Conservation (phyloP, 2,888 invertebrate species). For the Macrophya alboannulata region DNA sequence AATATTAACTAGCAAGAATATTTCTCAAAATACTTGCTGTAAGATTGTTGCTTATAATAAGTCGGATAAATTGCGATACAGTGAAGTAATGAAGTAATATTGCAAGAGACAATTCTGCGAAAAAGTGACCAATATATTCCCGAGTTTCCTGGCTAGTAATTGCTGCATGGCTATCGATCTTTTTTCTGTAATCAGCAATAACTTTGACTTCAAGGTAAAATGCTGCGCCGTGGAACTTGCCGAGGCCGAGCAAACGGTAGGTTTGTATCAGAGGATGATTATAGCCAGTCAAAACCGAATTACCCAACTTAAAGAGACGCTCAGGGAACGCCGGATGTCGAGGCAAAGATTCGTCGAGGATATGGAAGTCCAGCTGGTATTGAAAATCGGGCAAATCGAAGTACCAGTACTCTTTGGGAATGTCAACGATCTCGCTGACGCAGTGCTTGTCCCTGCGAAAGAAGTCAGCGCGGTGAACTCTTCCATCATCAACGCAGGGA, state of each 20-base stretch:
- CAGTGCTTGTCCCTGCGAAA: slow-evolving; percentile 65
- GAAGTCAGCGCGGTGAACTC: slow-evolving; percentile 65
- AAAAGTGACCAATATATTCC: slow-evolving; percentile 10
- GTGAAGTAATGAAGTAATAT: not conserved
- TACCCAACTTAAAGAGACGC: slow-evolving; percentile 60
- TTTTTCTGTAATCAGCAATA: not conserved
- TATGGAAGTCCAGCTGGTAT: slow-evolving; percentile 66
- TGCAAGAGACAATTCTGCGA: slow-evolving; percentile 1
- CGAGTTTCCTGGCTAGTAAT: not conserved
- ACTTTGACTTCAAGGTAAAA: slow-evolving; percentile 76
- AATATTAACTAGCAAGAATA: not conserved
- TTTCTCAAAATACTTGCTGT: not conserved
- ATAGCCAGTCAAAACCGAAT: slow-evolving; percentile 61
- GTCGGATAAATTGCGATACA: not conserved
- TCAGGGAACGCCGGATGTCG: slow-evolving; percentile 56
- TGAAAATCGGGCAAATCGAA: slow-evolving; percentile 71
- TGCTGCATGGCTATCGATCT: not conserved
- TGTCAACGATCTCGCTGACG: slow-evolving; percentile 64
- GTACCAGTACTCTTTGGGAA: slow-evolving; percentile 60
- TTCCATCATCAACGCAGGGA: slow-evolving; percentile 70
- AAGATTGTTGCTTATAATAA: not conserved
- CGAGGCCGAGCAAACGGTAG: slow-evolving; percentile 81
- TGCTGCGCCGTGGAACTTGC: slow-evolving; percentile 80
- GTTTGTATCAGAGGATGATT: slow-evolving; percentile 64
- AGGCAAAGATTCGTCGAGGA: slow-evolving; percentile 60